Percentiles rank a stretch among this genome's conserved stretches.
These are phyloP conservation scores for Nymphalis io DNA, from an alignment of 1,140 invertebrate genomes.

Conservation along the genomic window DNA sequence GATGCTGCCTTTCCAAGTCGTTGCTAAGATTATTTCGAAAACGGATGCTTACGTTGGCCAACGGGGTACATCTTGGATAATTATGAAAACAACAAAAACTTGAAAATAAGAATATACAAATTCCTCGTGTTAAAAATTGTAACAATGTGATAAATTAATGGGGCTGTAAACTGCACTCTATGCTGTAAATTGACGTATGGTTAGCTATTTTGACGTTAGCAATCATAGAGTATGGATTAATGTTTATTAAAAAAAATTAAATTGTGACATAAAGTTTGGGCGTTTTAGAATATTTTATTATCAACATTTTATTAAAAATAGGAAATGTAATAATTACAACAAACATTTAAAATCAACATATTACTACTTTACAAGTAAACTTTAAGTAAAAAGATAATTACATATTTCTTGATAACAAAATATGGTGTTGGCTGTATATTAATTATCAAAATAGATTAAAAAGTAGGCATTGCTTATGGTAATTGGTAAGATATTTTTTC, in stretches of 20 bases:
- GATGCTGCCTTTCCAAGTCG: constrained; percentile 52
- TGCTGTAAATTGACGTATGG: constrained; percentile 50
- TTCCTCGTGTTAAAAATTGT: constrained; percentile 62
- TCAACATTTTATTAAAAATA: no score
- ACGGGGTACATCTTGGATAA: constrained; percentile 74
- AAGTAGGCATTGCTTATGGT: constrained; percentile 3
- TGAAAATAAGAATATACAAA: constrained; percentile 66
- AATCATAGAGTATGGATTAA: constrained; percentile 17
- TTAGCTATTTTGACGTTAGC: constrained; percentile 47
- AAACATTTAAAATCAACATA: no score
- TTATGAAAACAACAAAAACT: constrained; percentile 63
- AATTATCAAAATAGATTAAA: background rate
- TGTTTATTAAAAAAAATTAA: background rate
- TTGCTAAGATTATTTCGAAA: constrained; percentile 44
- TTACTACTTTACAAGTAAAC: no score
- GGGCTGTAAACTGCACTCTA: constrained; percentile 55
- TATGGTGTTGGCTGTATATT: background rate
- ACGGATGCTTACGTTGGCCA: constrained; percentile 72
- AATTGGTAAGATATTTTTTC: constrained; percentile 22
- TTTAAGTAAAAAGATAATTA: background rate
- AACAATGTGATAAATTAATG: constrained; percentile 67
- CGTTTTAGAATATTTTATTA: background rate
- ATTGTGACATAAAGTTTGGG: background rate
- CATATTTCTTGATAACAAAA: background rate
- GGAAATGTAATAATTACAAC: no score